phyloP scores from a whole-genome alignment of 1,140 invertebrate species.

The Sesamia nonagrioides region DNA sequence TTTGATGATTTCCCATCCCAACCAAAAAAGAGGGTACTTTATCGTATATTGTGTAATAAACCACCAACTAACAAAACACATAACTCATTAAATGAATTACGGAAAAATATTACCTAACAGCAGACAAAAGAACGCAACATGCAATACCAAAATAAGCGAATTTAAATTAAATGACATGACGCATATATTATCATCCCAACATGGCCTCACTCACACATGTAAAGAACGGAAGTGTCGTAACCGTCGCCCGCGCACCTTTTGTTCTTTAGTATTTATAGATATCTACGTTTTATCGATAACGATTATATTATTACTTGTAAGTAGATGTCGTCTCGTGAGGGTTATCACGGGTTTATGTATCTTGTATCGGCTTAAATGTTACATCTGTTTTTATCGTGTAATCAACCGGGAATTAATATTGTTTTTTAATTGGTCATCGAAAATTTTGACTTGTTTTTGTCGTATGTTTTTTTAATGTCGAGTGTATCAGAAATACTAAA shows the following conservation, averaged over 20 bases:
- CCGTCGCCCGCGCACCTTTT: slow-evolving; percentile 30
- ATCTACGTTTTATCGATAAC: slow-evolving; percentile 22
- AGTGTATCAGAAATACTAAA: not conserved
- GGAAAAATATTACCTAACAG: not conserved
- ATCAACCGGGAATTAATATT: not conserved
- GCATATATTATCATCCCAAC: slow-evolving; percentile 10
- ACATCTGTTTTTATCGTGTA: not conserved
- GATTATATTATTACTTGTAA: slow-evolving; percentile 16
- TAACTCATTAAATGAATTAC: not conserved
- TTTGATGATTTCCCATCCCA: too few species aligned
- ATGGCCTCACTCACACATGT: not conserved
- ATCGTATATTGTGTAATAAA: too few species aligned
- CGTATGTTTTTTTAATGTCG: not conserved
- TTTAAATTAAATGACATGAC: slow-evolving; percentile 12
- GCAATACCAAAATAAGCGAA: slow-evolving; percentile 13
- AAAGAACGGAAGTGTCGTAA: slow-evolving; percentile 20
- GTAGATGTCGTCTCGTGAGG: not conserved
- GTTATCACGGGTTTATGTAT: slow-evolving; percentile 7
- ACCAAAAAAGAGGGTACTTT: too few species aligned
- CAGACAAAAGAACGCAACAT: slow-evolving; percentile 22
- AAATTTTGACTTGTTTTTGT: too few species aligned
- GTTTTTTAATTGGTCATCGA: not conserved
- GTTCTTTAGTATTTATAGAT: slow-evolving; percentile 12
- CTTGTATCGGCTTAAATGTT: not conserved
- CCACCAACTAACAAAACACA: too few species aligned